A percentile compares a stretch with the other conserved stretches of the same genome.
Conservation (phyloP, 2,797 vertebrate genomes). For the Ctenosaura bakeri region DNA sequence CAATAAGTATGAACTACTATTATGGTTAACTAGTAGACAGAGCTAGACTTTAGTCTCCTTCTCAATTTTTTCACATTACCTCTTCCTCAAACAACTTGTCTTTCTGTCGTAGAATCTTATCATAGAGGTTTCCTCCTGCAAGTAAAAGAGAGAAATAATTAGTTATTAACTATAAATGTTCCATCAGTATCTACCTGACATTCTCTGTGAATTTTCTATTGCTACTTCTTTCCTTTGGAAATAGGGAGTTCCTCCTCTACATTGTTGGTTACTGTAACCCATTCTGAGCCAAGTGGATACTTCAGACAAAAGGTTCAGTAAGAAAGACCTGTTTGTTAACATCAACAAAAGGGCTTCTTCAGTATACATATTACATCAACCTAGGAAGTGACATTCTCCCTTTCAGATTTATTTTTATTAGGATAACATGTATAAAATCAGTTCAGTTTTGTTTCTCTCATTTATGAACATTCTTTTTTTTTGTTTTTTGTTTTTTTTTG, state of each 20-base stretch:
- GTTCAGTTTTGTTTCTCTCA: background rate
- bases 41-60: background rate
- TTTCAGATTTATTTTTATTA: conserved; percentile 12
- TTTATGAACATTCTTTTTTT: accelerated
- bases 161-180: conserved; percentile 47
- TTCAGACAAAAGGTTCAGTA: background rate
- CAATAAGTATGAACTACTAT: background rate
- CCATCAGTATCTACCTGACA: conserved; percentile 25
- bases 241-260: conserved; percentile 16
- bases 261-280: background rate
- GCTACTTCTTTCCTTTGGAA: conserved; percentile 40
- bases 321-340: background rate
- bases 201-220: conserved; percentile 15
- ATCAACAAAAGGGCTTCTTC: conserved; percentile 48
- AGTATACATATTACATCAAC: background rate
- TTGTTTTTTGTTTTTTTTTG: no score
- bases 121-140: conserved; percentile 96
- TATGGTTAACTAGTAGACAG: background rate
- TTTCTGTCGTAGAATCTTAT: conserved; percentile 95
- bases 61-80: conserved; percentile 81
- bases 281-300: background rate
- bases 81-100: conserved; percentile 93
- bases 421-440: conserved; percentile 7
- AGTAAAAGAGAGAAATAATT: conserved; percentile 63
- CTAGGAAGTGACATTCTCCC: conserved; percentile 8